These are phyloP conservation scores for Criorhina ranunculi DNA, from an alignment of 2,888 invertebrate genomes.

Conservation along the genomic window DNA sequence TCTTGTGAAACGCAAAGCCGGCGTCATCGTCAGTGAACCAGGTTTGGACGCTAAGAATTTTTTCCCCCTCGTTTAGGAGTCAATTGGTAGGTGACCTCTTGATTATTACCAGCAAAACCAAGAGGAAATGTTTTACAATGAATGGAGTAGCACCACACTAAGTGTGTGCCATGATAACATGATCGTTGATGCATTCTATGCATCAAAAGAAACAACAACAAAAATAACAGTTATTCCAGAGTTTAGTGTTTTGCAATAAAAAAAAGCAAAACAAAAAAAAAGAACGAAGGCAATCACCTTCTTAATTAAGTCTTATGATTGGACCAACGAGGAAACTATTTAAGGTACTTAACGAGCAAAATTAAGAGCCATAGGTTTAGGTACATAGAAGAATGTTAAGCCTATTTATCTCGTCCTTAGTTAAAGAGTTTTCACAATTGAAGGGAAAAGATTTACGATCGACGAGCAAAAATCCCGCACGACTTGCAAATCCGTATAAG, in stretches of 20 bases:
- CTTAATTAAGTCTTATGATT: slow-evolving; percentile 26
- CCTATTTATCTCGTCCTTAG: background rate
- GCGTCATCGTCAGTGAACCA: slow-evolving; percentile 12
- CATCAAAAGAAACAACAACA: background rate
- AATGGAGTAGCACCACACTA: background rate
- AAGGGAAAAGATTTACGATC: background rate
- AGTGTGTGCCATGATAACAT: slow-evolving; percentile 2
- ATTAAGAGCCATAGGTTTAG: background rate
- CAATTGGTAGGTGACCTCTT: slow-evolving; percentile 59
- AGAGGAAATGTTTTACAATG: slow-evolving; percentile 35
- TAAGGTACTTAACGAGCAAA: background rate
- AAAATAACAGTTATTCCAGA: background rate
- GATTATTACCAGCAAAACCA: slow-evolving; percentile 33
- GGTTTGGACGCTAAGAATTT: slow-evolving; percentile 28
- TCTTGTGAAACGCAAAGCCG: background rate
- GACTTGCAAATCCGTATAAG: too few species aligned
- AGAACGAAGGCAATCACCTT: slow-evolving; percentile 10
- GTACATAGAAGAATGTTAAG: background rate
- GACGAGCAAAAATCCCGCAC: background rate
- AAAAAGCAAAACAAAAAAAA: background rate
- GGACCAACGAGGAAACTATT: background rate
- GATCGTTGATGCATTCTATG: slow-evolving; percentile 8
- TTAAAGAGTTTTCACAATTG: background rate
- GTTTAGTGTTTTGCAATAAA: slow-evolving; percentile 26
- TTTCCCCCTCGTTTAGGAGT: slow-evolving; percentile 40